phyloP scores from a whole-genome alignment of 2,797 vertebrate species.

The Lutra lutra region DNA sequence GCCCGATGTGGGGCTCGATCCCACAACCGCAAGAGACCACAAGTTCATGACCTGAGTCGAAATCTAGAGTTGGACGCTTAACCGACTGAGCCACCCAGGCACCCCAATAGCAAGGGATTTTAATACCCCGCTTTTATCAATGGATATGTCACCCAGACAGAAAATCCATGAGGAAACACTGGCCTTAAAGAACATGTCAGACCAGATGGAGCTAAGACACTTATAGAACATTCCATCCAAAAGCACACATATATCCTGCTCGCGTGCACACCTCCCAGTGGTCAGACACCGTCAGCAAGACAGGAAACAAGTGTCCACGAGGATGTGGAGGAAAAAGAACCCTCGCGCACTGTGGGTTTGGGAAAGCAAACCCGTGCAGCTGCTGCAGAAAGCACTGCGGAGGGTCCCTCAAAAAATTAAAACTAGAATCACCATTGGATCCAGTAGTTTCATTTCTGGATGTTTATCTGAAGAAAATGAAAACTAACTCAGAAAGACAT shows the following conservation, averaged over 20 bases:
- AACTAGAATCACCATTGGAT: no score
- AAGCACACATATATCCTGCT: background rate
- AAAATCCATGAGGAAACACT: background rate
- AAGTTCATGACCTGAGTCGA: no score
- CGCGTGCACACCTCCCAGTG: background rate
- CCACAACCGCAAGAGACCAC: no score
- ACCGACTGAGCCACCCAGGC: no score
- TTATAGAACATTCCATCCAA: background rate
- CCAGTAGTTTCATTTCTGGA: background rate
- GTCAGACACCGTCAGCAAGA: background rate
- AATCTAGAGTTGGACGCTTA: no score
- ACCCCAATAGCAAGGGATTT: background rate
- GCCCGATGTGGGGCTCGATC: no score
- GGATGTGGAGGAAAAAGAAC: background rate
- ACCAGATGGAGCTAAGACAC: background rate
- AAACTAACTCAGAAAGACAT: background rate
- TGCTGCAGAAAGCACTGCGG: rapidly evolving
- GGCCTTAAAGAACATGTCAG: background rate
- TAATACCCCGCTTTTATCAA: background rate
- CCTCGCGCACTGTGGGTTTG: rapidly evolving
- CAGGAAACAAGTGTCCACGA: background rate
- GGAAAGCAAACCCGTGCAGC: background rate
- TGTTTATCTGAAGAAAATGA: background rate
- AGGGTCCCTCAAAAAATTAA: background rate
- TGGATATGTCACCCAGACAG: background rate